Percentiles rank a stretch among this genome's conserved stretches.
Evolutionary conservation across 2,797 vertebrate genomes (phyloP).

Genomic region (Rhinichthys osculus): DNA sequence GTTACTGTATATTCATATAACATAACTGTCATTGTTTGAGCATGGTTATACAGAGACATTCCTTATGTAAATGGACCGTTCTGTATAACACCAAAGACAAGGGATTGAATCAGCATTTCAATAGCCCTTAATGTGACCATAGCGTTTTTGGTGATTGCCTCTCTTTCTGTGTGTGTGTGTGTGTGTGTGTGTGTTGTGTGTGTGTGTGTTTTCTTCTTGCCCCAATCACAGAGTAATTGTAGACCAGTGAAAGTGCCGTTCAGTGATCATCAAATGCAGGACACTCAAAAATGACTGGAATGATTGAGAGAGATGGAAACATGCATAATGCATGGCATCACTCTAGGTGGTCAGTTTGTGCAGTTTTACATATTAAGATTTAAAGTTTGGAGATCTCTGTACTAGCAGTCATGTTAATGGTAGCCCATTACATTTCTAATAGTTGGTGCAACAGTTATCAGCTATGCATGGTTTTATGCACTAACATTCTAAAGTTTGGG

Average conservation of each 20-base stretch:
- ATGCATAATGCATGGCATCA: constrained; percentile 54
- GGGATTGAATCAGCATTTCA: constrained; percentile 44
- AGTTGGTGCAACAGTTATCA: background rate
- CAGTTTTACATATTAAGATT: constrained; percentile 47
- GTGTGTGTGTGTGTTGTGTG: background rate
- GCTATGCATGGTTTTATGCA: background rate
- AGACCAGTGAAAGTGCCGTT: constrained; percentile 18
- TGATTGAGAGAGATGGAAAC: constrained; percentile 50
- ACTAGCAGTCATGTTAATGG: background rate
- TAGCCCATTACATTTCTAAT: background rate
- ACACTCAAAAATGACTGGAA: constrained; percentile 31
- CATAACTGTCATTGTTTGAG: constrained; percentile 18
- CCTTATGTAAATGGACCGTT: background rate
- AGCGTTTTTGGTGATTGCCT: constrained; percentile 44
- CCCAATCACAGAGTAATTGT: constrained; percentile 36
- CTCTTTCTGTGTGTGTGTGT: constrained; percentile 11
- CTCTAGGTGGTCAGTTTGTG: constrained; percentile 39
- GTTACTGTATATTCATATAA: constrained; percentile 11
- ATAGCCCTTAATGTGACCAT: constrained; percentile 18
- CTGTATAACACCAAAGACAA: background rate
- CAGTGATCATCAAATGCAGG: constrained; percentile 36
- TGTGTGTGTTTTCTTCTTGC: background rate
- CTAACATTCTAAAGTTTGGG: background rate
- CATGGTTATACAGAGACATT: background rate
- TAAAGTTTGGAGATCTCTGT: background rate